Evolutionary conservation across 2,888 invertebrate species (phyloP).

Genomic region (Eupithecia exiguata): DNA sequence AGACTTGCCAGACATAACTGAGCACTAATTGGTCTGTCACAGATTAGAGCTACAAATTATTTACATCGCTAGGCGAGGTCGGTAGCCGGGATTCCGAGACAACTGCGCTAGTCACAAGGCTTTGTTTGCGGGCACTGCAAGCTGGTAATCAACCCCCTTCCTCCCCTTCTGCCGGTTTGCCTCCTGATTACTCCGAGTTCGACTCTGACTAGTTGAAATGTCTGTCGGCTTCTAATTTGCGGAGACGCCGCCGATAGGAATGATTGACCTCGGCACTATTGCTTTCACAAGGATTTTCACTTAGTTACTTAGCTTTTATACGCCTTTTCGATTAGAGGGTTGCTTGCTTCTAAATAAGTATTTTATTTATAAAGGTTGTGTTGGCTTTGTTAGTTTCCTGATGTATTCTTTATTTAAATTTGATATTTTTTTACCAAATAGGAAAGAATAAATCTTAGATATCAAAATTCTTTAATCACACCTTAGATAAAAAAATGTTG

Average conservation of each 20-base stretch:
- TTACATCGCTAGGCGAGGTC: slow-evolving; percentile 63
- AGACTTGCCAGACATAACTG: slow-evolving; percentile 40
- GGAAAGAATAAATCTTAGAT: background rate
- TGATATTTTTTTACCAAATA: background rate
- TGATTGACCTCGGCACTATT: slow-evolving; percentile 65
- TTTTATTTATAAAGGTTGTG: slow-evolving; percentile 18
- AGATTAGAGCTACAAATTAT: slow-evolving; percentile 59
- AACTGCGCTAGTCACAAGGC: slow-evolving; percentile 67
- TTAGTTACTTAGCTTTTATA: slow-evolving; percentile 46
- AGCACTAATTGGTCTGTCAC: slow-evolving; percentile 41
- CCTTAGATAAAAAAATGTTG: background rate
- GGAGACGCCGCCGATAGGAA: slow-evolving; percentile 55
- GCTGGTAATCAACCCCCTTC: slow-evolving; percentile 63
- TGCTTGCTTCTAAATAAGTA: slow-evolving; percentile 24
- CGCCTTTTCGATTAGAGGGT: slow-evolving; percentile 48
- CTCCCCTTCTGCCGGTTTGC: slow-evolving; percentile 9
- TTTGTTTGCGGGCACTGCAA: slow-evolving; percentile 70
- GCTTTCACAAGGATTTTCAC: slow-evolving; percentile 54
- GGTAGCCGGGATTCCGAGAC: slow-evolving; percentile 67
- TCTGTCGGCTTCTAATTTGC: slow-evolving; percentile 72
- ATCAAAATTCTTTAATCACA: background rate
- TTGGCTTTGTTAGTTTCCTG: background rate
- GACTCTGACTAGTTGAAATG: slow-evolving; percentile 65
- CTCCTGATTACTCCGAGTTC: slow-evolving; percentile 36
- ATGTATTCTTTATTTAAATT: background rate